Base-by-base conservation (phyloP, 2,888 invertebrate genomes). In the Tenodera sinensis region DNA sequence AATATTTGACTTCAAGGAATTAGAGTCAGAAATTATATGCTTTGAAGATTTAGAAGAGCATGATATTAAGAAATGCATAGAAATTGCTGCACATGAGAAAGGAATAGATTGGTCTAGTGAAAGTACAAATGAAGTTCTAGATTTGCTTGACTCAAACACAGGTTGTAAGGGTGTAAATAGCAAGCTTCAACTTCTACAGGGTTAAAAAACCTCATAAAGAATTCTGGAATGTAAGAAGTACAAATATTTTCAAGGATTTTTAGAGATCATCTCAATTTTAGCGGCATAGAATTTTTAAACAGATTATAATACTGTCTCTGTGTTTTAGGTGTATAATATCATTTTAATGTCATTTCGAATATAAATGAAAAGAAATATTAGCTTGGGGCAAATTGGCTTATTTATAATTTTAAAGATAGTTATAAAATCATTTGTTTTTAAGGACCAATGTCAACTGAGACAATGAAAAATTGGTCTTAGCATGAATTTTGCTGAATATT, bases 131-230 rank as follows among this genome's bases (percentile, higher is more conserved):
- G 20, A 71, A 27, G 81, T 88, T n/a, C 20, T 88, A 42, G 34
- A 9, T 3, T 34, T 27, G 6, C 28, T 88, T 28, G 28, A 47
- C 47, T 25, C 54, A 47, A 27, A 85, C 28, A 85, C 84, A 84
- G 88, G 88, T 3, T 88, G 88, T 34, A 88, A 88, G 25, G 42
- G 85, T n/a, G 84, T 88, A 7, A 28, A 81, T 3, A 88, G 88
- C 34, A 88, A 88, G 71, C 34, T 88, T 34, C 82, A 83, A 25
- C 30, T 87, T 30, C 3, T 87, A 4, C 20, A 71, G 8, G 20
- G 25, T 20, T 71, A 4, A 20, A 20, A 4, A 20, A 20, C 15
- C 25, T 20, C 20, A 20, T 71, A 71, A 71, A 20, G 54, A 71
- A 14, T 71, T 25, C 54, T 20, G 25, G 2, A 71, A 71, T 20